phyloP scores from a whole-genome alignment of 2,888 invertebrate genomes.

The Portevinia maculata region DNA sequence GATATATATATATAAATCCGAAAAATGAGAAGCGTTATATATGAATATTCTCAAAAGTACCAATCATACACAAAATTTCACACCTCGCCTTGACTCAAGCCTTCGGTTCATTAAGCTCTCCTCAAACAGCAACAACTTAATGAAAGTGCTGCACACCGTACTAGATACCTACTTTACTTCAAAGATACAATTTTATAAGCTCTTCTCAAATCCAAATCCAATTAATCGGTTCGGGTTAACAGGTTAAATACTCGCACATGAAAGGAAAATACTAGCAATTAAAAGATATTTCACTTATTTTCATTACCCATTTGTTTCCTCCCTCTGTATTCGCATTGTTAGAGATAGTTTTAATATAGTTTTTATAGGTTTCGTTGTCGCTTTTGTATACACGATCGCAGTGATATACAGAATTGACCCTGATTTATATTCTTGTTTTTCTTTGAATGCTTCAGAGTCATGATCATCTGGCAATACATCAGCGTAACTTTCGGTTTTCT shows the following conservation, averaged over 20 bases:
- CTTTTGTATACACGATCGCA: slow-evolving; percentile 28
- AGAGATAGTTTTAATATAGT: slow-evolving; percentile 13
- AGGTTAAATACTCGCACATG: slow-evolving; percentile 39
- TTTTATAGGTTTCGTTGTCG: slow-evolving; percentile 43
- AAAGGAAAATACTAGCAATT: slow-evolving; percentile 24
- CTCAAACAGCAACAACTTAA: not conserved
- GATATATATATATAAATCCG: too few species aligned
- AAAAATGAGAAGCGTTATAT: too few species aligned
- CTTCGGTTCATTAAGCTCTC: not conserved
- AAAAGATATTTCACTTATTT: slow-evolving; percentile 29
- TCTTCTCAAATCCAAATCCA: slow-evolving; percentile 27
- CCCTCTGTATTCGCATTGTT: not conserved
- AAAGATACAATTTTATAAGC: slow-evolving; percentile 13
- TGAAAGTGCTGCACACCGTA: slow-evolving; percentile 19
- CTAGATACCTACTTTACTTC: slow-evolving; percentile 18
- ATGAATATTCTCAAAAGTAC: too few species aligned
- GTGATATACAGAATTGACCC: slow-evolving; percentile 48
- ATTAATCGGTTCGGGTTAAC: slow-evolving; percentile 17
- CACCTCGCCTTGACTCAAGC: too few species aligned
- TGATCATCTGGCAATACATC: slow-evolving; percentile 41
- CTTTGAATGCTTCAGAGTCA: slow-evolving; percentile 37
- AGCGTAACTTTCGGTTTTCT: slow-evolving; percentile 53
- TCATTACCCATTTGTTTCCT: not conserved
- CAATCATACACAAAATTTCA: too few species aligned
- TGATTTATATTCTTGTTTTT: slow-evolving; percentile 48